Conservation (phyloP, 2,888 invertebrate genomes). For the Dryococelus australis region DNA sequence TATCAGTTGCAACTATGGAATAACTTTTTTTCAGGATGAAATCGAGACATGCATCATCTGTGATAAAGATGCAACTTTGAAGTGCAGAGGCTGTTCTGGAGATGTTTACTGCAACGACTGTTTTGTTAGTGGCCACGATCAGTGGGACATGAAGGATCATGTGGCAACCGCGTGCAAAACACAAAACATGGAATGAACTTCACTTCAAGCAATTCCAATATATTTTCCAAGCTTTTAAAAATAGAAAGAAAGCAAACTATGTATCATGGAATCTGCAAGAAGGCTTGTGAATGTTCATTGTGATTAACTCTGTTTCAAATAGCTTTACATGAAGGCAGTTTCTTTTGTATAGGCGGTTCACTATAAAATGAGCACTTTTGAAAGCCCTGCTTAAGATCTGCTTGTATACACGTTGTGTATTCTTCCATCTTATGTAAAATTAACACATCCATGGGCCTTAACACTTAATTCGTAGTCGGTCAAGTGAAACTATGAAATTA, state of each 20-base stretch:
- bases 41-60: constrained; percentile 87
- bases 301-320: neutral
- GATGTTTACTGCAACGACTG: constrained; percentile 84
- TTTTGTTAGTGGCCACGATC: constrained; percentile 74
- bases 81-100: constrained; percentile 78
- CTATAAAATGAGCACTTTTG: no score
- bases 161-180: neutral
- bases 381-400: no score
- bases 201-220: neutral
- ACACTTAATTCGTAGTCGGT: no score
- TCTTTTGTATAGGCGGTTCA: no score
- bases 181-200: neutral
- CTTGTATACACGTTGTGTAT: no score
- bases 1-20: no score
- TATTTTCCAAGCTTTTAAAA: neutral
- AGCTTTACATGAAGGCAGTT: neutral
- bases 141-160: constrained; percentile 52
- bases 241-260: no score
- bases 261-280: neutral
- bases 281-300: constrained; percentile 4
- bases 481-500: no score
- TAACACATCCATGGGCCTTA: no score
- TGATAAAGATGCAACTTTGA: constrained; percentile 76
- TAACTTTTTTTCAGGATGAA: constrained; percentile 57
- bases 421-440: no score